A percentile compares a stretch with the other conserved stretches of the same genome.
Conservation (phyloP, 2,888 invertebrate species). For the Aleiodes alternator region DNA sequence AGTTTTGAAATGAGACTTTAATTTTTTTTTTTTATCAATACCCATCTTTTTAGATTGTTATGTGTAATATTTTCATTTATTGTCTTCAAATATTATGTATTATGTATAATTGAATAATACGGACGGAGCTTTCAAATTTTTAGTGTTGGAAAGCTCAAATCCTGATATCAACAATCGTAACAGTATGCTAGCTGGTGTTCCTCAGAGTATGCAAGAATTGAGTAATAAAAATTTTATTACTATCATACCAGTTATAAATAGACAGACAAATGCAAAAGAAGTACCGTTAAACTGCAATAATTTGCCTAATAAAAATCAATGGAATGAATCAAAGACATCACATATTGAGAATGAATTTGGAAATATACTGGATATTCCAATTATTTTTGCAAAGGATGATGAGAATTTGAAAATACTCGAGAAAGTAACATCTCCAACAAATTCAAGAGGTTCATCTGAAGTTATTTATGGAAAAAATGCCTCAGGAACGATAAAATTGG, state of each 20-base stretch:
- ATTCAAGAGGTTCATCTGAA: conserved; percentile 42
- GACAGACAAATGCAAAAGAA: conserved; percentile 59
- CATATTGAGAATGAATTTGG: conserved; percentile 70
- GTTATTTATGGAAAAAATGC: too few species aligned
- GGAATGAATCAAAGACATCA: conserved; percentile 41
- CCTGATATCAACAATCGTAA: background rate
- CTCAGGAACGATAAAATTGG: too few species aligned
- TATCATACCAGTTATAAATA: conserved; percentile 61
- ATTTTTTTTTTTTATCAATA: too few species aligned
- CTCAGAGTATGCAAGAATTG: conserved; percentile 30
- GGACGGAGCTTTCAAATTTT: background rate
- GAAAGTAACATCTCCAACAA: conserved; percentile 57
- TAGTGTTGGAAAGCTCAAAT: background rate
- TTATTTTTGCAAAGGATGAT: conserved; percentile 82
- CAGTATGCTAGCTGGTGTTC: background rate
- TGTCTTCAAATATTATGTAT: background rate
- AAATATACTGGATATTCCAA: conserved; percentile 82
- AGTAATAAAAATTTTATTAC: conserved; percentile 46
- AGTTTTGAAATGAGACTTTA: too few species aligned
- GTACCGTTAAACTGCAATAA: conserved; percentile 64
- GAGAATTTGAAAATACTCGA: conserved; percentile 70
- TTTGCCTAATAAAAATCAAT: conserved; percentile 56
- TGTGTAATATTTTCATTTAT: background rate
- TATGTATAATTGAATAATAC: background rate
- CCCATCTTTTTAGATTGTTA: too few species aligned